These are phyloP conservation scores for Phortica magna DNA, from an alignment of 2,888 invertebrate species.

Conservation along the genomic window DNA sequence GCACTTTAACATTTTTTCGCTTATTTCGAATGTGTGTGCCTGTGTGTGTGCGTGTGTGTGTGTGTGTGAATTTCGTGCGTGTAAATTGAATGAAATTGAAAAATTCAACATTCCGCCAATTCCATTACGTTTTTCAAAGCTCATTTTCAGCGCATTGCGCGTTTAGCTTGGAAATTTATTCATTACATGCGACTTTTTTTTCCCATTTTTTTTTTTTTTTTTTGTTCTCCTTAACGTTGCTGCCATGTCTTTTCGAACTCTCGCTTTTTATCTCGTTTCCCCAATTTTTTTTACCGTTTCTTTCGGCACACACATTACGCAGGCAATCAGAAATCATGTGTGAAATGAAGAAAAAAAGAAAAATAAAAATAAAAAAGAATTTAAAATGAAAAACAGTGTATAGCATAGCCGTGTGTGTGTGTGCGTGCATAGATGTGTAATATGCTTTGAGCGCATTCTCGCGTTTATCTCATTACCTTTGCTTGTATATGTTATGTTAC, in stretches of 20 bases:
- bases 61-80: constrained; percentile 45
- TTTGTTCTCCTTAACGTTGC: constrained; percentile 19
- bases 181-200: constrained; percentile 73
- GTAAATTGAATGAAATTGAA: constrained; percentile 76
- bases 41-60: constrained; percentile 43
- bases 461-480: constrained; percentile 25
- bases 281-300: constrained; percentile 35
- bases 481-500: background rate
- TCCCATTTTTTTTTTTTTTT: constrained; percentile 22
- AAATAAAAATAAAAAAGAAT: constrained; percentile 46
- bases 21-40: background rate
- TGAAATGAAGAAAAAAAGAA: constrained; percentile 65
- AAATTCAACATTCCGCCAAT: constrained; percentile 72
- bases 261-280: constrained; percentile 42
- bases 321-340: constrained; percentile 75
- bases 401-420: background rate
- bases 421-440: background rate
- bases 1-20: constrained; percentile 27
- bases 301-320: constrained; percentile 64
- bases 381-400: constrained; percentile 19
- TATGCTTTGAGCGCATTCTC: background rate
- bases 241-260: constrained; percentile 55
- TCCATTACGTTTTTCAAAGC: constrained; percentile 68
- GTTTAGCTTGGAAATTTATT: constrained; percentile 66
- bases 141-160: constrained; percentile 66